Evolutionary conservation across 2,113 vertebrate species (phyloP).

Genomic region (Panthera uncia): DNA sequence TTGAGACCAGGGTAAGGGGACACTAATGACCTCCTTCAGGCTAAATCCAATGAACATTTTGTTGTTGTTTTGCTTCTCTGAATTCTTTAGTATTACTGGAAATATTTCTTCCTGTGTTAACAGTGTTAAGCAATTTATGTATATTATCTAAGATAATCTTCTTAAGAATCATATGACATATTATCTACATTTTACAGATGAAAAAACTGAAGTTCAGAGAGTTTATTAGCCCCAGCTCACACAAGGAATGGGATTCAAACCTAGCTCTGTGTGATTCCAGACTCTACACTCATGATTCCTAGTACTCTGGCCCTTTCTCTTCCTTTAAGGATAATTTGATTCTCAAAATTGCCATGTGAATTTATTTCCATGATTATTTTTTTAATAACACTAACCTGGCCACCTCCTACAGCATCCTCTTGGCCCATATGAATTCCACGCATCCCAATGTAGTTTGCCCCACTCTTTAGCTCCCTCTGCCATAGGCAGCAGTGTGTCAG

Average conservation of each 20-base stretch:
- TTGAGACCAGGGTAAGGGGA: neutral
- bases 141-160: neutral
- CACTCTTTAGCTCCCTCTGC: neutral
- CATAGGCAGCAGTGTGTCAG: neutral
- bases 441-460: neutral
- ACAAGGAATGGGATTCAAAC: neutral
- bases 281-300: neutral
- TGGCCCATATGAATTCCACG: no score
- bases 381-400: neutral
- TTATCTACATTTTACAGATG: neutral
- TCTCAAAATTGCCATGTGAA: neutral
- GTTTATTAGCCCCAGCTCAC: neutral
- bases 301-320: neutral
- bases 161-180: neutral
- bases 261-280: neutral
- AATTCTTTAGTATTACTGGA: neutral
- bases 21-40: neutral
- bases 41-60: neutral
- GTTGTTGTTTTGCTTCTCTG: neutral
- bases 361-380: neutral
- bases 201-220: neutral
- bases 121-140: neutral
- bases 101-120: neutral
- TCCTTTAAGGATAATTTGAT: neutral
- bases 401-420: neutral